Conservation (phyloP, 2,888 invertebrate species). For the Drosophila mimica region DNA sequence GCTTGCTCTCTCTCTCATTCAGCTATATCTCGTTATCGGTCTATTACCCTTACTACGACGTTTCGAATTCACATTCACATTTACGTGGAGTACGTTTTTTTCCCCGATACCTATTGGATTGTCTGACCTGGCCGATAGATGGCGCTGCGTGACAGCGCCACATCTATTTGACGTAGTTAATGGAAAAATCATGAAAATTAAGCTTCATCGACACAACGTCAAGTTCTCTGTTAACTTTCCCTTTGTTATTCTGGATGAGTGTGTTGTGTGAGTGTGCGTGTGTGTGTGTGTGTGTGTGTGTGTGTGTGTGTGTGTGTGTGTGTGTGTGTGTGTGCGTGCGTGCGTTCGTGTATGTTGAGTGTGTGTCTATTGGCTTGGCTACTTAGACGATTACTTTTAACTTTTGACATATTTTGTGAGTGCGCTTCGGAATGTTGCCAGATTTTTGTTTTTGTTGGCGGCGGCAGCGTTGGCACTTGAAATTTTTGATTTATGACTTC, state of each 20-base stretch:
- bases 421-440: constrained; percentile 63
- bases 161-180: constrained; percentile 41
- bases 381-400: constrained; percentile 68
- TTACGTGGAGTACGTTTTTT: constrained; percentile 53
- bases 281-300: constrained; percentile 3
- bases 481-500: constrained; percentile 60
- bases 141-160: constrained; percentile 38
- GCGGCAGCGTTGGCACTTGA: constrained; percentile 20
- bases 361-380: constrained; percentile 33
- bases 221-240: constrained; percentile 60
- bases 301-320: constrained; percentile 1
- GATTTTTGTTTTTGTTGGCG: constrained; percentile 51
- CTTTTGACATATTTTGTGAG: constrained; percentile 65
- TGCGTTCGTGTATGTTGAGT: constrained; percentile 1
- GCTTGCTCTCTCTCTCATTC: constrained; percentile 15
- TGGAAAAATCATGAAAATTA: constrained; percentile 68
- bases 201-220: constrained; percentile 35
- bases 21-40: constrained; percentile 50
- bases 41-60: constrained; percentile 55
- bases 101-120: constrained; percentile 28
- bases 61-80: constrained; percentile 58
- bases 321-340: constrained; percentile 1
- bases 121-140: constrained; percentile 39
- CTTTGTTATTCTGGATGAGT: constrained; percentile 37
- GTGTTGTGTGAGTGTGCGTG: neutral